Base-by-base conservation (phyloP, 2,797 vertebrate species). In the Phataginus tricuspis region DNA sequence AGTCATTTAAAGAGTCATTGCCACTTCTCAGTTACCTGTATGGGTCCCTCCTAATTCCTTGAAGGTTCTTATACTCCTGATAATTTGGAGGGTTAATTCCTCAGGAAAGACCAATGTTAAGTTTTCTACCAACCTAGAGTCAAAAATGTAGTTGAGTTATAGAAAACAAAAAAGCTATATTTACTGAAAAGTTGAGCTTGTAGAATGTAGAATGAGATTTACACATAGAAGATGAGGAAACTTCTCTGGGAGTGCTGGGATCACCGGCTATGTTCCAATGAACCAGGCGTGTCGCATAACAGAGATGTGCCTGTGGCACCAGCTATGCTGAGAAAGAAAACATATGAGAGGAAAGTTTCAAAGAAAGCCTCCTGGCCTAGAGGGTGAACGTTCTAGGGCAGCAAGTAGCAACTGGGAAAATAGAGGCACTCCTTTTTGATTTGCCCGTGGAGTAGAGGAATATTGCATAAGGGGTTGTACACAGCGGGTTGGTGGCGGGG, bases 121-220 rank as follows among this genome's bases (percentile, higher is more conserved):
- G 4, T 45, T 77, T 87, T 55, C 59, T 69, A 5, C 31, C 18
- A 69, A 5, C 6, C 12, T 3, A 16, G 27, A 51, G 21, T 4
- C 4, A 84, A 72, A 78, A 74, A 27, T 57, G 9, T 63, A 63
- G 34, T 49, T 78, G 42, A 53, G 21, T 49, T 55, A 31, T 6
- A 89, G 9, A 89, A 53, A 77, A 75, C 31, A 6, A 91, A 53
- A 66, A 69, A 80, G 7, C 23, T 66, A 15, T 61, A 91, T 61
- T 53, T 39, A 63, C 31, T 79, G 21, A 74, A 93, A 87, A 61
- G 13, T 71, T 57, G 21, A 77, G 12, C 71, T 37, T 86, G 4
- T 61, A 25, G 31, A 72, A 57, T 86, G 4, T 61, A 25, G 31
- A 72, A 57, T 94, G 37, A 80, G 31, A 84, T 14, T 69, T 86